Evolutionary conservation across 2,888 invertebrate genomes (phyloP).

Genomic region (Desoria tigrina): DNA sequence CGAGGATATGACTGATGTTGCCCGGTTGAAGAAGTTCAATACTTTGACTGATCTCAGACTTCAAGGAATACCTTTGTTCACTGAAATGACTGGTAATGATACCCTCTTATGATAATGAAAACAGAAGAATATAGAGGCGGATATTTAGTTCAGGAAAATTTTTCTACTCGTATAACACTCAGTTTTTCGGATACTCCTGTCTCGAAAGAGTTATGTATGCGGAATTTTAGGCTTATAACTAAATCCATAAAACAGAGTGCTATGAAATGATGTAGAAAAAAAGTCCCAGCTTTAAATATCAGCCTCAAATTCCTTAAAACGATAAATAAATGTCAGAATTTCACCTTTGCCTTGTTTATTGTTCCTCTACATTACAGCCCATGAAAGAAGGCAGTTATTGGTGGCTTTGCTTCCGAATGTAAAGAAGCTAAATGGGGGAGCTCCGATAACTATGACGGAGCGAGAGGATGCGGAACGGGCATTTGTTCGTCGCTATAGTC

Average conservation of each 20-base stretch:
- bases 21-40: conserved; percentile 46
- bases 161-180: no score
- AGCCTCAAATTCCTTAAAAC: conserved; percentile 1
- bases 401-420: conserved; percentile 86
- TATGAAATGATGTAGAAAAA: conserved; percentile 10
- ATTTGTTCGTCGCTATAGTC: conserved; percentile 85
- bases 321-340: conserved; percentile 13
- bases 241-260: no score
- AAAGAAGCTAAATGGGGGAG: conserved; percentile 84
- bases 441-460: conserved; percentile 77
- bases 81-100: conserved; percentile 49
- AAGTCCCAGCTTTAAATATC: background rate
- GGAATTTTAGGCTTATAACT: conserved; percentile 3
- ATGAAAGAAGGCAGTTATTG: conserved; percentile 81
- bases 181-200: no score
- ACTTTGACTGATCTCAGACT: conserved; percentile 51
- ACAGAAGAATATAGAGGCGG: no score
- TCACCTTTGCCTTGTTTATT: conserved; percentile 6
- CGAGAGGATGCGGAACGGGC: conserved; percentile 89
- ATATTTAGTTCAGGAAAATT: no score
- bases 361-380: conserved; percentile 60
- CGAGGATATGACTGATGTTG: conserved; percentile 49
- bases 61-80: conserved; percentile 49
- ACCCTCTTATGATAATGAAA: no score
- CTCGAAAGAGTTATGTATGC: conserved; percentile 4